Evolutionary conservation across 2,113 vertebrate species (phyloP).

Genomic region (Bucco capensis): DNA sequence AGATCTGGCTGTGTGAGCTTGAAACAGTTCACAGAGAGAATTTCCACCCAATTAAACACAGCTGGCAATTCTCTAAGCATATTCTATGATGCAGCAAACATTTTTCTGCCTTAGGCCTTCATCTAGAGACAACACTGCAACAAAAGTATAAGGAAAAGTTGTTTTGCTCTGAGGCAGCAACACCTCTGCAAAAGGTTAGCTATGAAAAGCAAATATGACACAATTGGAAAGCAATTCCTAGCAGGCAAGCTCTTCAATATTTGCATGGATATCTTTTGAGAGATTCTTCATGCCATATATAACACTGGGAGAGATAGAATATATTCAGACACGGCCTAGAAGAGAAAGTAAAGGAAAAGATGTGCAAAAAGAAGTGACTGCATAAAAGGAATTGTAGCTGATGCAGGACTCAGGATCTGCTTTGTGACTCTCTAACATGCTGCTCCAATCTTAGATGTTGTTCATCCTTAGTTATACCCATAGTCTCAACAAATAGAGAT

Average conservation of each 20-base stretch:
- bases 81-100: neutral
- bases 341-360: neutral
- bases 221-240: neutral
- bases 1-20: neutral
- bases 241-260: neutral
- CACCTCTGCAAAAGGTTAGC: neutral
- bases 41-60: neutral
- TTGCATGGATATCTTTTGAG: neutral
- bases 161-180: neutral
- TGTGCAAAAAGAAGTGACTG: neutral
- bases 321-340: neutral
- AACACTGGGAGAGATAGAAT: neutral
- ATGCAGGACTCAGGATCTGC: neutral
- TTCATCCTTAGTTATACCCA: neutral
- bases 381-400: neutral
- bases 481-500: neutral
- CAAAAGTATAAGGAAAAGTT: neutral
- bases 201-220: neutral
- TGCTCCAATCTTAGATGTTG: neutral
- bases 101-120: neutral
- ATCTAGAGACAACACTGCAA: neutral
- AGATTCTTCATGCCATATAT: accelerated
- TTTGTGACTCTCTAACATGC: neutral
- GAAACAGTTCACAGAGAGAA: neutral
- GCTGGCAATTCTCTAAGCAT: neutral